These are phyloP conservation scores for Seira ritae DNA, from an alignment of 2,888 invertebrate genomes.

Conservation along the genomic window DNA sequence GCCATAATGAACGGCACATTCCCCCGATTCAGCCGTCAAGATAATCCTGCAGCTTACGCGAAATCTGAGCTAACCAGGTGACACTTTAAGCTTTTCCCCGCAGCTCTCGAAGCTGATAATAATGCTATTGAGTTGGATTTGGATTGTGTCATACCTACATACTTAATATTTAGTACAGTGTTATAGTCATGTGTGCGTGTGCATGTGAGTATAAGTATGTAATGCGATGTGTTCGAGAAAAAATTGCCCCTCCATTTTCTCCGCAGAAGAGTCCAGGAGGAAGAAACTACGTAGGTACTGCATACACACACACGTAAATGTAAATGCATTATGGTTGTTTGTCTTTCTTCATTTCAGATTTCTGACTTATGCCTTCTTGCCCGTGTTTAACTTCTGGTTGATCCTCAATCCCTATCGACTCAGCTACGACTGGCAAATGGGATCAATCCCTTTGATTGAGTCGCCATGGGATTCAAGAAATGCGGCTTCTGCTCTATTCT, in stretches of 20 bases:
- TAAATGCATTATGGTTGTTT: background rate
- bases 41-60: slow-evolving; percentile 88
- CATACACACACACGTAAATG: no score
- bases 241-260: no score
- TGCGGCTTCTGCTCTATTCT: slow-evolving; percentile 83
- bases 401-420: slow-evolving; percentile 85
- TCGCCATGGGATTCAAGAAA: slow-evolving; percentile 84
- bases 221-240: no score
- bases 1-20: slow-evolving; percentile 86
- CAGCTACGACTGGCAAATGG: slow-evolving; percentile 94
- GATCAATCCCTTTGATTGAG: slow-evolving; percentile 86
- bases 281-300: no score
- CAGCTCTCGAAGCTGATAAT: no score
- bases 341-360: slow-evolving; percentile 79
- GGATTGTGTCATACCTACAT: no score
- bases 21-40: slow-evolving; percentile 88
- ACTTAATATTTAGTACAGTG: background rate
- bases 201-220: background rate
- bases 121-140: no score
- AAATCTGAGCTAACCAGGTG: slow-evolving; percentile 75
- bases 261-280: no score
- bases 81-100: no score
- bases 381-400: slow-evolving; percentile 89
- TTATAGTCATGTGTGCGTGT: background rate
- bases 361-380: slow-evolving; percentile 88